These are phyloP conservation scores for Myotis davidii DNA, from an alignment of 2,113 vertebrate species.

Conservation along the genomic window DNA sequence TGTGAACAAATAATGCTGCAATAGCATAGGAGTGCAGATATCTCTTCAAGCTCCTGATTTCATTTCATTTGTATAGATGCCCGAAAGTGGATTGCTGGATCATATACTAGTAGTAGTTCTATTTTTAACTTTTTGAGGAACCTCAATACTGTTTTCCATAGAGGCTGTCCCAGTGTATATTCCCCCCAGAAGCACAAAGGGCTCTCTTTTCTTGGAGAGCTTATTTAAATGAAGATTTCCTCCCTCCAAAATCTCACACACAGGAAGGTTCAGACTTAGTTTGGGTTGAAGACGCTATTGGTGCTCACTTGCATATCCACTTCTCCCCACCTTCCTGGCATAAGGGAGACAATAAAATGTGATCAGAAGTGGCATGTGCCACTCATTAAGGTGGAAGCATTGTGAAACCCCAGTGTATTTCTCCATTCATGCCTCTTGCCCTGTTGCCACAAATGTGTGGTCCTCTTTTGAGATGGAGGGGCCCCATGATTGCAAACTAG, in stretches of 20 bases:
- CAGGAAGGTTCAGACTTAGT: neutral
- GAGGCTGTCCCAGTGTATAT: neutral
- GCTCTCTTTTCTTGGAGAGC: neutral
- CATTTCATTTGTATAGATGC: neutral
- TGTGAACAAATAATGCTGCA: neutral
- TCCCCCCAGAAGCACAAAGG: neutral
- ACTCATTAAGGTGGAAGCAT: neutral
- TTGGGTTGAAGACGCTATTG: neutral
- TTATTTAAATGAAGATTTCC: neutral
- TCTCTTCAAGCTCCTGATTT: neutral
- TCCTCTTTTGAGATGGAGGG: neutral
- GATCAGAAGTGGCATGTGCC: neutral
- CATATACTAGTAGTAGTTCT: neutral
- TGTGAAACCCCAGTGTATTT: neutral
- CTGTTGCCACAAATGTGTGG: neutral
- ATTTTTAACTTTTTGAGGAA: neutral
- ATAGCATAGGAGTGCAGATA: neutral
- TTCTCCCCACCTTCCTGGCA: neutral
- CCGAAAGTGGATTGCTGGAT: neutral
- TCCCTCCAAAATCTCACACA: neutral
- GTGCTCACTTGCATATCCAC: neutral
- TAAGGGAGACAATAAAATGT: neutral
- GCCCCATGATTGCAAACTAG: neutral
- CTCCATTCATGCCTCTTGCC: neutral
- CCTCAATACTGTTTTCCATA: neutral